Base-by-base conservation (phyloP, 1,140 invertebrate species). In the Apis laboriosa region DNA sequence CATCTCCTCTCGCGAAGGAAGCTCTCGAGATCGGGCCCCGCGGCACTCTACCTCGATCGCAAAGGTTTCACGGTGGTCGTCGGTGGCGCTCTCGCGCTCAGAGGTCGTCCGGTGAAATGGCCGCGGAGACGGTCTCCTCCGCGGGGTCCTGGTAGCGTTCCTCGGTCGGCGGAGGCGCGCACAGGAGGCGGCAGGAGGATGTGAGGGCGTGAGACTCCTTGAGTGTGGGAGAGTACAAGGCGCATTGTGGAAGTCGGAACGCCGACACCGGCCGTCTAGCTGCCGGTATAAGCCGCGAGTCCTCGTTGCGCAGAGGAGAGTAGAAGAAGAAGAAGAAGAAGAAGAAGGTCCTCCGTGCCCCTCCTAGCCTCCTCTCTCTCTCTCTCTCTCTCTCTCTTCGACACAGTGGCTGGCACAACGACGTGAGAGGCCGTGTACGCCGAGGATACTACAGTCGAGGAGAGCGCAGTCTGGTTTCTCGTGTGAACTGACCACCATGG, bases 401-500 rank as follows among this genome's bases (percentile, higher is more conserved):
- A 24, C 60, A 7, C 13, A 63, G 60, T 9, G 8, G 21, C 28
- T 43, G 19, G 3, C 28, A 19, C 64, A 12, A 43, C 19, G 12
- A 68, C 80, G 49, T 9, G 34, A 55, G 73, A 61, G 74, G 49
- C 63, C 43, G 43, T 28, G 80, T 21, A 56, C 55, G 70, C 74
- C 64, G 58, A 34, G 84, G 77, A 56, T 79, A 77, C 15, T 34
- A n/a, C 9, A 9, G 21, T 34, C 75, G 68, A 73, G 84, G 88
- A 84, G 88, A 1, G 58, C 72, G 13, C 90, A 89, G 88, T 92
- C 91, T 92, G 90, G 91, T 94, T 93, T 93, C 93, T 94, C 93
- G 93, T 94, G 93, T 94, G 93, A 94, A 94, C 93, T 94, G 93
- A 94, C 93, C 93, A 94, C 93, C 93, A 93, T 92, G 93, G 93